These are phyloP conservation scores for Paratilapia polleni DNA, from an alignment of 2,113 vertebrate species.

Conservation along the genomic window DNA sequence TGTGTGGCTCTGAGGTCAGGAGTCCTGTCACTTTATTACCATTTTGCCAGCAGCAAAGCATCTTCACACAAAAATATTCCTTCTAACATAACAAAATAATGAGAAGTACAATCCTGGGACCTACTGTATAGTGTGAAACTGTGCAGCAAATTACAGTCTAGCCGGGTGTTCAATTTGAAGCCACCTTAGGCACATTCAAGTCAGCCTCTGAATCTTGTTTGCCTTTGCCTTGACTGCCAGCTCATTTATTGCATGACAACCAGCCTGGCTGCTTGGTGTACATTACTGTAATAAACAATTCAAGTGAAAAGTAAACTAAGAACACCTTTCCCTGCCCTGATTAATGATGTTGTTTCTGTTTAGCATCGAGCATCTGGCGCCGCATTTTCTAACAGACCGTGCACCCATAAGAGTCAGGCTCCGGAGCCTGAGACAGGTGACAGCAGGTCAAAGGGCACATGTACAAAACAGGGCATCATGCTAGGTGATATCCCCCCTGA, in stretches of 20 bases:
- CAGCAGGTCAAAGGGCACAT: constrained; percentile 53
- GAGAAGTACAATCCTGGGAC: constrained; percentile 6
- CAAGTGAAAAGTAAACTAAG: constrained; percentile 32
- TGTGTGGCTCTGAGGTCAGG: constrained; percentile 8
- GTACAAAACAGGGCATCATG: constrained; percentile 44
- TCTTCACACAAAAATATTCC: background rate
- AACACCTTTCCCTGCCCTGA: constrained; percentile 40
- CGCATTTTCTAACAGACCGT: background rate
- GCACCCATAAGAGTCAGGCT: constrained; percentile 8
- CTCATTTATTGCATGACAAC: constrained; percentile 29
- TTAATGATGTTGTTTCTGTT: constrained; percentile 56
- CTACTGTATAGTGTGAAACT: background rate
- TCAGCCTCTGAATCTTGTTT: background rate
- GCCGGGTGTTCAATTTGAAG: constrained; percentile 24
- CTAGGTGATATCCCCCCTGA: background rate
- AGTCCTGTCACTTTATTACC: constrained; percentile 19
- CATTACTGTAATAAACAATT: constrained; percentile 29
- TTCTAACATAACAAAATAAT: constrained; percentile 1
- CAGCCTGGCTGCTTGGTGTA: background rate
- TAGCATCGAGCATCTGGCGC: constrained; percentile 46
- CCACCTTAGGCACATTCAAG: background rate
- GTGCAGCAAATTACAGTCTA: background rate
- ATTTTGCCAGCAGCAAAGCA: constrained; percentile 14
- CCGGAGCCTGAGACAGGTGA: background rate
- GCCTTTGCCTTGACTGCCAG: constrained; percentile 19